phyloP scores from a whole-genome alignment of 2,113 vertebrate genomes.

The Smithornis capensis region DNA sequence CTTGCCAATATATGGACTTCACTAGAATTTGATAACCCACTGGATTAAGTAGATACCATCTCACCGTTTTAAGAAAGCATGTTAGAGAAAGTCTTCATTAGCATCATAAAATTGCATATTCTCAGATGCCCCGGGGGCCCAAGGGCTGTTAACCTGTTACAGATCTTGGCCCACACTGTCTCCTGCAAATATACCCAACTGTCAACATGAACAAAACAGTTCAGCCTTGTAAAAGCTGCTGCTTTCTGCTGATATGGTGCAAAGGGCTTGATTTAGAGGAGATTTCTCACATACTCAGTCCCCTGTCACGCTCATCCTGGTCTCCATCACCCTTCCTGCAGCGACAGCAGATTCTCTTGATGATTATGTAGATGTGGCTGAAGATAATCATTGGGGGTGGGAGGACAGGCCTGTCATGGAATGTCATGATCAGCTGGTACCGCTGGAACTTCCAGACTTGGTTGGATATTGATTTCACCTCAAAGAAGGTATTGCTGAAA shows the following conservation, averaged over 20 bases:
- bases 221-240: neutral
- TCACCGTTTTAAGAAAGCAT: neutral
- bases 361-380: slow-evolving; percentile 91
- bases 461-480: slow-evolving; percentile 98
- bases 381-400: slow-evolving; percentile 96
- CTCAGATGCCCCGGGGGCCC: neutral
- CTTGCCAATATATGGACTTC: neutral
- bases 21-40: neutral
- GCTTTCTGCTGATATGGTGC: neutral
- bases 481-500: slow-evolving; percentile 95
- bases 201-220: neutral
- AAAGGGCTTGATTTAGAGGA: neutral
- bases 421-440: slow-evolving; percentile 98
- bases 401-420: slow-evolving; percentile 93
- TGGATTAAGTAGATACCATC: neutral
- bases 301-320: slow-evolving; percentile 90
- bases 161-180: neutral
- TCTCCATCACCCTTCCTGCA: slow-evolving; percentile 85
- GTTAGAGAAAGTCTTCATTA: neutral
- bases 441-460: slow-evolving; percentile 99
- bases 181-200: neutral
- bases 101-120: neutral
- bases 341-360: slow-evolving; percentile 80
- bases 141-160: neutral
- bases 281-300: slow-evolving; percentile 82